Base-by-base conservation (phyloP, 2,888 invertebrate genomes). In the Carabus problematicus region DNA sequence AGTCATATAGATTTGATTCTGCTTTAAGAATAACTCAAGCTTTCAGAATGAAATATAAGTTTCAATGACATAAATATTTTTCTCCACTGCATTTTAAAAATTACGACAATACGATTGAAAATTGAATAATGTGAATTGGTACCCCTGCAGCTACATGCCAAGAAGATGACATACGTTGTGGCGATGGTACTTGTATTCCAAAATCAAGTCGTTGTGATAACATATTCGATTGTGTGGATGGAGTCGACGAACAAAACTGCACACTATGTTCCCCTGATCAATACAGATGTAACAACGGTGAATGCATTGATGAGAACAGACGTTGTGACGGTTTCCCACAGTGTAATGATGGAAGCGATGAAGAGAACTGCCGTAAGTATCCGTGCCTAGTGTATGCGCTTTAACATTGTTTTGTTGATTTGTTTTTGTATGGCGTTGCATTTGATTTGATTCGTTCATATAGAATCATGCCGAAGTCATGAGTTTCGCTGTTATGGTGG, bases 201-300 rank as follows among this genome's bases (percentile, higher is more conserved):
- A 73, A 71, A 19, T 75, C 68, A 62, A 74, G 74, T 68, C 76
- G 77, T 71, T 84, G 82, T 75, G 85, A 89, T 78, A 81, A 84
- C 75, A 81, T 82, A 73, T 86, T 86, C 64, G 97, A 97, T 79
- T 97, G 97, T 78, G 79, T 81, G 0, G 93, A 93, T 77, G 86
- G 87, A 29, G 88, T 89, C 49, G 93, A 94, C 79, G 94, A 94
- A 82, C 78, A 87, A 64, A 89, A 89, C 73, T 93, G 92, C 81
- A 84, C 60, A 16, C 61, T 71, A 56, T 85, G 85, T 74, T 73
- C 74, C 40, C 72, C 72, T 6, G 76, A 80, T 71, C 79, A 87
- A 75, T 86, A 85, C 78, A 82, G 82, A 39, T 90, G 89, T 78
- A 77, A 80, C 72, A 84, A 83, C 73, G 83, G 85, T 47, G 82